Conservation (phyloP, 1,140 invertebrate genomes). For the Hestina assimilis region DNA sequence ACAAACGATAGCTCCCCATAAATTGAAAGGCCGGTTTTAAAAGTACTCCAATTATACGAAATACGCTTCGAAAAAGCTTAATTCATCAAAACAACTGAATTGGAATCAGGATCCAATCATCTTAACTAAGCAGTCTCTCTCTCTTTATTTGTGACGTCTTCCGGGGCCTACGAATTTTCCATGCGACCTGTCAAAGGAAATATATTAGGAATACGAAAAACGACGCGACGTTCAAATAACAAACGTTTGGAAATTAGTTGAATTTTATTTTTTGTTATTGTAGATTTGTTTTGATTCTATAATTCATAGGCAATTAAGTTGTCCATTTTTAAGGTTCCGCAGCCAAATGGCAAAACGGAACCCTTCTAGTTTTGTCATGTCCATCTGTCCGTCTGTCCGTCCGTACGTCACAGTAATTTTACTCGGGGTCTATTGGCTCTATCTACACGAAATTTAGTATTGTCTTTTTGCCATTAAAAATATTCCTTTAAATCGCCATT, state of each 20-base stretch:
- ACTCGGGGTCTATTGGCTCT: too few species aligned
- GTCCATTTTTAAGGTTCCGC: too few species aligned
- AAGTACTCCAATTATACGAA: neutral
- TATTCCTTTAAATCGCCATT: too few species aligned
- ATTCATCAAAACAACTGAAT: constrained; percentile 14
- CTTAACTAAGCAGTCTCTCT: constrained; percentile 20
- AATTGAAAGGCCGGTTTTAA: neutral
- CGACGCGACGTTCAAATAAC: constrained; percentile 9
- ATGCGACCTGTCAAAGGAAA: constrained; percentile 34
- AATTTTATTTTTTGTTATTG: neutral
- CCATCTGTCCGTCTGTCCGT: too few species aligned
- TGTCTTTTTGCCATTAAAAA: too few species aligned
- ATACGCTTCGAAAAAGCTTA: neutral
- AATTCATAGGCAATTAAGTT: too few species aligned
- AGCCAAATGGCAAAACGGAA: too few species aligned
- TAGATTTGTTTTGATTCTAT: neutral
- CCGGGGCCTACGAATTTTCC: constrained; percentile 25
- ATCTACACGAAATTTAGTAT: too few species aligned
- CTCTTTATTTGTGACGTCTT: constrained; percentile 18
- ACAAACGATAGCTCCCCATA: too few species aligned
- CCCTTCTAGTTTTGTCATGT: too few species aligned
- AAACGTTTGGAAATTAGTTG: constrained; percentile 3
- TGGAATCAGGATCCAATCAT: constrained; percentile 27
- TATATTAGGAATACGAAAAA: constrained; percentile 10
- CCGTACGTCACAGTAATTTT: too few species aligned